Conservation (phyloP, 2,888 invertebrate genomes). For the Nomada hirtipes region DNA sequence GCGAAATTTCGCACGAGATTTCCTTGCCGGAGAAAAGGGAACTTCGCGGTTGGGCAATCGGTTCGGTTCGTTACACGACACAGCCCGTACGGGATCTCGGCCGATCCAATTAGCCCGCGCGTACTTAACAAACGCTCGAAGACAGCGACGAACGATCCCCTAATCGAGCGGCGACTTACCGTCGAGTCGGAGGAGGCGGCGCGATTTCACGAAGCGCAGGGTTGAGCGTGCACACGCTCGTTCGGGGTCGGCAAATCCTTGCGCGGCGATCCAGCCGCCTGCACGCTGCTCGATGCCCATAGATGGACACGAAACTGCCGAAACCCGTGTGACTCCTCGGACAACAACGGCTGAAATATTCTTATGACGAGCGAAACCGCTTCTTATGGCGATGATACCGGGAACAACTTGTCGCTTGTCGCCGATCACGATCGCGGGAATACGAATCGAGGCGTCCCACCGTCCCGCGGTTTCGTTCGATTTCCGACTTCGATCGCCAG, state of each 20-base stretch:
- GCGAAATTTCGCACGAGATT: conserved; percentile 18
- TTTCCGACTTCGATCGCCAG: conserved; percentile 5
- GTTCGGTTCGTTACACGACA: conserved; percentile 14
- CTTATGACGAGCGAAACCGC: conserved; percentile 50
- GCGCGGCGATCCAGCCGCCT: conserved; percentile 6
- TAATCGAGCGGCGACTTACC: conserved; percentile 27
- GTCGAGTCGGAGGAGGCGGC: conserved; percentile 33
- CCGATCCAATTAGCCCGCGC: conserved; percentile 2
- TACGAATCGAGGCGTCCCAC: not conserved
- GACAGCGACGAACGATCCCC: conserved; percentile 6
- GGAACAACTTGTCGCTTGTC: conserved; percentile 53
- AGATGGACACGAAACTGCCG: conserved; percentile 58
- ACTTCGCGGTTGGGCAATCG: not conserved
- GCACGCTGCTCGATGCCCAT: conserved; percentile 38
- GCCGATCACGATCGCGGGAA: conserved; percentile 14
- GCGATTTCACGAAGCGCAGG: conserved; percentile 12
- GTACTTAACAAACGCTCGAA: not conserved
- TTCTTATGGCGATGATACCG: conserved; percentile 52
- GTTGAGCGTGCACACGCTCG: conserved; percentile 2
- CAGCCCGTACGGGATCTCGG: not conserved
- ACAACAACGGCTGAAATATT: conserved; percentile 47
- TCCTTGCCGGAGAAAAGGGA: not conserved
- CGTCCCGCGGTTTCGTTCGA: not conserved
- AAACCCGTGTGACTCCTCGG: conserved; percentile 50
- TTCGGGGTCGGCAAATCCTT: conserved; percentile 46